Conservation (phyloP, 2,113 vertebrate species). For the Candoia aspera region DNA sequence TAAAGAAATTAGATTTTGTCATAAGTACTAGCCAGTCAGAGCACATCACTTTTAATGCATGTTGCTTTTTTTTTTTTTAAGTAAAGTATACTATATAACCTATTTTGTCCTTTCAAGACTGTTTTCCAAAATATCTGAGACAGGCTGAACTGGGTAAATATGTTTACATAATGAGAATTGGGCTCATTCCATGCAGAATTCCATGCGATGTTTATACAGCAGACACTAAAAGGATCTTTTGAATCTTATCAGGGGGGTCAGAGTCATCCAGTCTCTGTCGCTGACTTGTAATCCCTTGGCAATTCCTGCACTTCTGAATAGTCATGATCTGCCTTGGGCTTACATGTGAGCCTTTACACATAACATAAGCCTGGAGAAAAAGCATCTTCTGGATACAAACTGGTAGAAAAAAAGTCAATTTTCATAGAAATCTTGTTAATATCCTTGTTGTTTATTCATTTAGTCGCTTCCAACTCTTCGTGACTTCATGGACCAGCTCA, state of each 20-base stretch:
- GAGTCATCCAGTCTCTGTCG: slow-evolving; percentile 7
- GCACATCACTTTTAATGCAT: not conserved
- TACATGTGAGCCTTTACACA: slow-evolving; percentile 11
- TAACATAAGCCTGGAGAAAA: slow-evolving; percentile 54
- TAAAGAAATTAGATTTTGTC: not conserved
- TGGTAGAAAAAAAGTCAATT: not conserved
- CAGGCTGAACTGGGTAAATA: slow-evolving; percentile 32
- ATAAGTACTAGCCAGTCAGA: not conserved
- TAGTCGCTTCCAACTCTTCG: no score
- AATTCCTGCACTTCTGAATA: not conserved
- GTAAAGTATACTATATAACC: not conserved
- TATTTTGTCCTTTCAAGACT: slow-evolving; percentile 17
- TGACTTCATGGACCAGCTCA: no score
- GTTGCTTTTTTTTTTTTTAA: no score
- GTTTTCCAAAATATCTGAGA: slow-evolving; percentile 20
- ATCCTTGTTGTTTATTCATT: no score
- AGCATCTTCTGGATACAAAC: not conserved
- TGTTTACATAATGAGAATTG: slow-evolving; percentile 46
- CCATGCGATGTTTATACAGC: slow-evolving; percentile 55
- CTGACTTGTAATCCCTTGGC: slow-evolving; percentile 20
- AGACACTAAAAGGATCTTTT: slow-evolving; percentile 48
- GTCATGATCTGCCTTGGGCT: slow-evolving; percentile 36
- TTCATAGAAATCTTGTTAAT: not conserved
- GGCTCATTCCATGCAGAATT: slow-evolving; percentile 62
- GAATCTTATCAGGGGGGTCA: slow-evolving; percentile 45